Evolutionary conservation across 1,140 invertebrate genomes (phyloP).

Genomic region (Drosophila bocki): DNA sequence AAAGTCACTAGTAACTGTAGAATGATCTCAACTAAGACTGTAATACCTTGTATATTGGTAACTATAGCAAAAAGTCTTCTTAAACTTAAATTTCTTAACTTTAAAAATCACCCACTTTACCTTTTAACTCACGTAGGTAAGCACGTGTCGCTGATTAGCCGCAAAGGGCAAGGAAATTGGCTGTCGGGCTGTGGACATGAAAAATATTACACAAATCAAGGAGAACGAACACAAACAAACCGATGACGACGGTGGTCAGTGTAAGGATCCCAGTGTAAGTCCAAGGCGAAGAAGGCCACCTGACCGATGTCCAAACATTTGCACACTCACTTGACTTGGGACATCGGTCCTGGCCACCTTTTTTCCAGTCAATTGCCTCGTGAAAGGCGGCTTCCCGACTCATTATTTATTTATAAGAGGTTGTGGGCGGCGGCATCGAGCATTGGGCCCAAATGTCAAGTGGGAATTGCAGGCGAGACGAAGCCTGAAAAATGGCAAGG

Average conservation of each 20-base stretch:
- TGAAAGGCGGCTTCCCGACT: constrained; percentile 43
- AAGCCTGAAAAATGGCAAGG: constrained; percentile 16
- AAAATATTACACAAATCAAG: constrained; percentile 57
- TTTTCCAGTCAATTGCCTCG: constrained; percentile 68
- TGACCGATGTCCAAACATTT: constrained; percentile 64
- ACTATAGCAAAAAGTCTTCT: background rate
- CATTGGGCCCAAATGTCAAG: constrained; percentile 22
- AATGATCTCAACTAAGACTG: too few species aligned
- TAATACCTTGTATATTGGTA: too few species aligned
- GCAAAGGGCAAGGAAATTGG: constrained; percentile 10
- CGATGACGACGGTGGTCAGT: constrained; percentile 1
- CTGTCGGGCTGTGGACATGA: constrained; percentile 9
- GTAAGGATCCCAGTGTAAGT: background rate
- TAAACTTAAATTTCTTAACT: background rate
- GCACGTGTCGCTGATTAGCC: constrained; percentile 51
- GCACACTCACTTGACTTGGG: constrained; percentile 46
- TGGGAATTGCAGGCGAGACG: constrained; percentile 14
- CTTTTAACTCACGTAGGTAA: constrained; percentile 1
- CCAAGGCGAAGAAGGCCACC: constrained; percentile 16
- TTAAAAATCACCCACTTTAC: background rate
- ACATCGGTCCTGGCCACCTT: constrained; percentile 47
- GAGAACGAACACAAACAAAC: constrained; percentile 31
- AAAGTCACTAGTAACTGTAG: too few species aligned
- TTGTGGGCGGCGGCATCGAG: constrained; percentile 16
- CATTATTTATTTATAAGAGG: constrained; percentile 68